Conservation (phyloP, 2,113 vertebrate genomes). For the Zeus faber region DNA sequence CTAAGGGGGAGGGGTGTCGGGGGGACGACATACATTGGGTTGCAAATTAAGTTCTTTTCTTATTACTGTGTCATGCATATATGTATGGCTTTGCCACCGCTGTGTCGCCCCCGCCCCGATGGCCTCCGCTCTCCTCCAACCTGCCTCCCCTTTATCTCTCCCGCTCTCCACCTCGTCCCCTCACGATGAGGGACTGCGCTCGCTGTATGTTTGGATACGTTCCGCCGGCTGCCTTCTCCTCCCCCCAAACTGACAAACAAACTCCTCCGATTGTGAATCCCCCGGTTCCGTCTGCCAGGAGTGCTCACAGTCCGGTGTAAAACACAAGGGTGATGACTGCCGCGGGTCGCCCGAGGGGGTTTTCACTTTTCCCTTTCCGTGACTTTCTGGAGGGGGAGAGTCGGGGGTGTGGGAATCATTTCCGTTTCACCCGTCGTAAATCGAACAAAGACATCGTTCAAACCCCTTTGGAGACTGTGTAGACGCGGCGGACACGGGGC, state of each 20-base stretch:
- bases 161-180: too few relatives aligned
- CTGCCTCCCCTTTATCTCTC: too few relatives aligned
- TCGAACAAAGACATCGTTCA: constrained; percentile 1
- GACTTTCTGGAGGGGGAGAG: too few relatives aligned
- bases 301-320: too few relatives aligned
- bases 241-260: constrained; percentile 6
- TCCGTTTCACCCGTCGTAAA: constrained; percentile 2
- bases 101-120: too few relatives aligned
- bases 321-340: too few relatives aligned
- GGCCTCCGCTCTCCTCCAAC: too few relatives aligned
- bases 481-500: background rate
- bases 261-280: background rate
- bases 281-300: background rate
- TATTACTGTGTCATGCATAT: constrained; percentile 37
- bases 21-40: constrained; percentile 17
- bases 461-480: background rate
- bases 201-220: too few relatives aligned
- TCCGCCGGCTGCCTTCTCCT: constrained; percentile 15
- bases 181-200: too few relatives aligned
- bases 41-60: constrained; percentile 42
- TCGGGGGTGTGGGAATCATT: constrained; percentile 3
- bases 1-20: constrained; percentile 24
- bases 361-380: too few relatives aligned
- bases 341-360: constrained; percentile 4
- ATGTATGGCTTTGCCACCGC: constrained; percentile 27